Conservation (phyloP, 2,113 vertebrate species). For the Numida meleagris region DNA sequence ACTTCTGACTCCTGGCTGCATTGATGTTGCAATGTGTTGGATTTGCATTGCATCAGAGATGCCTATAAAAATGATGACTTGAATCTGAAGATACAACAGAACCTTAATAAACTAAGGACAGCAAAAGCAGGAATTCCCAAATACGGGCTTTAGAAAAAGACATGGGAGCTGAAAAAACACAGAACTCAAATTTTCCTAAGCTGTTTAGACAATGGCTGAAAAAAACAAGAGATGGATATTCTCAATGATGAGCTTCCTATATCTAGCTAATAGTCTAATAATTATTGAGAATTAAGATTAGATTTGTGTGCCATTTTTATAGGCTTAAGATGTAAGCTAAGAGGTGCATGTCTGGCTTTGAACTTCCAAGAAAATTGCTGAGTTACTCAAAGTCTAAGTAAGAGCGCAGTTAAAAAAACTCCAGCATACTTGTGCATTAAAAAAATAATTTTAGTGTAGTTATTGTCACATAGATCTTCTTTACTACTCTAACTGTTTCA, state of each 20-base stretch:
- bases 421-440: not conserved
- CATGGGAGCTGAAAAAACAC: not conserved
- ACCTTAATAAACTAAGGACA: not conserved
- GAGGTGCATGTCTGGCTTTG: not conserved
- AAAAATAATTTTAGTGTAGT: not conserved
- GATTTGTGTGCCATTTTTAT: not conserved
- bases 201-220: not conserved
- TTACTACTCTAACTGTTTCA: slow-evolving; percentile 1
- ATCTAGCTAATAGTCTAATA: not conserved
- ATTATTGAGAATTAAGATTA: not conserved
- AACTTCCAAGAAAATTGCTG: not conserved
- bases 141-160: not conserved
- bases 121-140: not conserved
- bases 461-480: not conserved
- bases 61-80: not conserved
- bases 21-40: not conserved
- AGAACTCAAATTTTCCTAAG: not conserved
- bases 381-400: not conserved
- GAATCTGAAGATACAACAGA: not conserved
- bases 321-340: not conserved
- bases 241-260: not conserved
- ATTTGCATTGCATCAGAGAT: not conserved
- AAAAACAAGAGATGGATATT: not conserved
- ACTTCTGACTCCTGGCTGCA: not conserved
- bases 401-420: not conserved